Evolutionary conservation across 2,113 vertebrate genomes (phyloP).

Genomic region (Rafetus swinhoei): DNA sequence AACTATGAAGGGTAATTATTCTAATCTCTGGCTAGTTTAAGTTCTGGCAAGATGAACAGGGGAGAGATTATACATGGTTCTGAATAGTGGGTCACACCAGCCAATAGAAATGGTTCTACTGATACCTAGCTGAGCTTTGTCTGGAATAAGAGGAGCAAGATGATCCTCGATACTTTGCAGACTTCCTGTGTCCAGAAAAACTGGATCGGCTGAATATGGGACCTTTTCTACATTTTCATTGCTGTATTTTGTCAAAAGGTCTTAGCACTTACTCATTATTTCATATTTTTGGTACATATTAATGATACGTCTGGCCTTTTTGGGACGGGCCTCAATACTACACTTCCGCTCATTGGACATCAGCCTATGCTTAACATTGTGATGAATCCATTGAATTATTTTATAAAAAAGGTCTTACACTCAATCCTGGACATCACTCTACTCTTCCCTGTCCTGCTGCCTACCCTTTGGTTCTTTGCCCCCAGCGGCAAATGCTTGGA

Average conservation of each 20-base stretch:
- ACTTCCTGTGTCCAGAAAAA: not conserved
- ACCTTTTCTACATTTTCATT: not conserved
- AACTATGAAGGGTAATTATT: slow-evolving; percentile 54
- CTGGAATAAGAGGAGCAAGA: not conserved
- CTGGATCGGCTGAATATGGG: not conserved
- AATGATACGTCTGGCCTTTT: accelerated
- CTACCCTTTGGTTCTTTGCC: slow-evolving; percentile 54
- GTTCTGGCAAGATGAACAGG: slow-evolving; percentile 43
- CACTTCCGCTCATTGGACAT: not conserved
- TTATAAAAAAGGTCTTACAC: slow-evolving; percentile 44
- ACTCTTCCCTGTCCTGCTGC: not conserved
- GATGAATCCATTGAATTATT: slow-evolving; percentile 44
- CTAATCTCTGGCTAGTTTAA: slow-evolving; percentile 43
- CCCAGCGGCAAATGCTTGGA: not conserved
- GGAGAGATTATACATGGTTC: slow-evolving; percentile 37
- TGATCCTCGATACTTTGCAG: not conserved
- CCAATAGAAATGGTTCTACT: not conserved
- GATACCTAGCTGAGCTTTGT: not conserved
- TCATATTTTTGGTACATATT: accelerated
- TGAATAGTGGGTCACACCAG: not conserved
- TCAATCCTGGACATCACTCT: slow-evolving; percentile 17
- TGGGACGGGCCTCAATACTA: not conserved
- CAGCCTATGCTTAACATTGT: slow-evolving; percentile 13
- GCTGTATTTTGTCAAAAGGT: not conserved
- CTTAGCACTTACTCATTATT: not conserved